Conservation (phyloP, 2,113 vertebrate genomes). For the Bucco capensis region DNA sequence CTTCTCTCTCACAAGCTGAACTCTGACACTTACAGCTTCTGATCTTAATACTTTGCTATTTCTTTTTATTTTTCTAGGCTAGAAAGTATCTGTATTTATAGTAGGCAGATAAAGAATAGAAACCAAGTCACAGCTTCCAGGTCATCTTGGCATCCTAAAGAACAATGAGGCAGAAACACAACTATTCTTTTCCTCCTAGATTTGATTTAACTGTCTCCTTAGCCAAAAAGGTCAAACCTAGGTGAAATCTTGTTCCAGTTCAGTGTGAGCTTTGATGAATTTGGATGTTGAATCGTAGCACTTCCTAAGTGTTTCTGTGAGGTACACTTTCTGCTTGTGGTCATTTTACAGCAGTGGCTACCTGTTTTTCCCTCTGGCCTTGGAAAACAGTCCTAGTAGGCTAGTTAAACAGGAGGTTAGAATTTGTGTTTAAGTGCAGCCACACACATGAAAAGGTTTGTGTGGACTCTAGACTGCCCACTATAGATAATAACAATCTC, state of each 20-base stretch:
- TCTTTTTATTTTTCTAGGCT: not conserved
- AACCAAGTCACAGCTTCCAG: not conserved
- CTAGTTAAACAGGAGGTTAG: not conserved
- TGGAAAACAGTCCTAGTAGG: not conserved
- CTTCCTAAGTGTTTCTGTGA: not conserved
- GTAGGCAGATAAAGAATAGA: not conserved
- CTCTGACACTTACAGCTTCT: not conserved
- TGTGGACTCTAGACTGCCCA: not conserved
- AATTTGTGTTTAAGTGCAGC: not conserved
- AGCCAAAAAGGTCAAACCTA: not conserved
- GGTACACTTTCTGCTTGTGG: not conserved
- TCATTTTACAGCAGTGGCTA: not conserved
- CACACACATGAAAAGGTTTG: not conserved
- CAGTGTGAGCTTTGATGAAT: not conserved
- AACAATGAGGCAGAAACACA: not conserved
- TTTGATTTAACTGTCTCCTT: not conserved
- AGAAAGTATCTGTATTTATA: not conserved
- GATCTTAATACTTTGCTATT: not conserved
- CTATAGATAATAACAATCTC: not conserved
- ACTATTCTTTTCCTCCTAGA: not conserved
- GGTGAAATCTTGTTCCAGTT: not conserved
- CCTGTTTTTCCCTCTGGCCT: not conserved
- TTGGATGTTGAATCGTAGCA: fast-evolving
- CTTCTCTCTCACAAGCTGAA: not conserved
- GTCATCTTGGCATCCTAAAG: not conserved